Evolutionary conservation across 2,888 invertebrate species (phyloP).

Genomic region (Exephanes ischioxanthus): DNA sequence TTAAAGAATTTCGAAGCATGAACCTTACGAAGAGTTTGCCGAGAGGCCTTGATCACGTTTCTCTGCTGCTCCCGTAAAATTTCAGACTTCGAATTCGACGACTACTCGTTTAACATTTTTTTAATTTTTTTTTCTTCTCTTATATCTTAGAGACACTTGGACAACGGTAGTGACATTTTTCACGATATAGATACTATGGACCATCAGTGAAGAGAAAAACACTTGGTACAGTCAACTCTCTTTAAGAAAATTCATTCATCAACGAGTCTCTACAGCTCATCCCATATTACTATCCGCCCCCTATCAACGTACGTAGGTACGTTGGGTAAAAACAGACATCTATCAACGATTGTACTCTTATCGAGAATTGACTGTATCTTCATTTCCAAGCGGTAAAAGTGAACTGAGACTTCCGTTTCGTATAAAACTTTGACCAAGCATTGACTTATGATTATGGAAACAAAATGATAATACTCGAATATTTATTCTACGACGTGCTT

Average conservation of each 20-base stretch:
- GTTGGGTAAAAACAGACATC: neutral
- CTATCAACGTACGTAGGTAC: neutral
- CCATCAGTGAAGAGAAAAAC: neutral
- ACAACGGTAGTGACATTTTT: neutral
- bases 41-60: slow-evolving; percentile 82
- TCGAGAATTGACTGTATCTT: slow-evolving; percentile 17
- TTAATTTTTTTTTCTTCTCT: neutral
- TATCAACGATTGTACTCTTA: neutral
- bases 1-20: slow-evolving; percentile 53
- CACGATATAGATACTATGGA: neutral
- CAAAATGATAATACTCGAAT: neutral
- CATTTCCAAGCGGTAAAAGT: neutral
- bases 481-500: neutral
- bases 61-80: slow-evolving; percentile 70
- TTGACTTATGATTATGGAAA: neutral
- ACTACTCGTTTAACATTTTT: neutral
- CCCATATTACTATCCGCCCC: neutral
- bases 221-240: slow-evolving; percentile 4
- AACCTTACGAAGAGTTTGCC: slow-evolving; percentile 71
- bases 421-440: neutral
- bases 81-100: slow-evolving; percentile 58
- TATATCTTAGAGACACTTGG: slow-evolving; percentile 6
- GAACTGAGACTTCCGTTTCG: neutral
- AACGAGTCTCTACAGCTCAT: neutral
- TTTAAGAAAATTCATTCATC: slow-evolving; percentile 8